Percentiles rank a stretch among this genome's conserved stretches.
These are phyloP conservation scores for Xerus rutilus DNA, from an alignment of 2,797 vertebrate genomes.

Conservation along the genomic window DNA sequence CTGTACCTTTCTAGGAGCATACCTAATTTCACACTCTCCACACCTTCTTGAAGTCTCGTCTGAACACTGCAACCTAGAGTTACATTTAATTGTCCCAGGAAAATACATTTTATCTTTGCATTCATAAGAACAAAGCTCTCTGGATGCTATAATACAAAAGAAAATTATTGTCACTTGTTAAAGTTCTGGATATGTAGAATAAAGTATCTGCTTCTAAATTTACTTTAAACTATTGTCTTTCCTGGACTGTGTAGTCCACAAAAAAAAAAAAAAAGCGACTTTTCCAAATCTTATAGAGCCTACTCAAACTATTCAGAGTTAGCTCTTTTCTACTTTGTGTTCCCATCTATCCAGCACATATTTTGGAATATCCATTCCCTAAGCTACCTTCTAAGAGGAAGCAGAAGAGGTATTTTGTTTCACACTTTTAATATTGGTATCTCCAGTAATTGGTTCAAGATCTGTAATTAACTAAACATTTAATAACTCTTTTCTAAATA, in stretches of 20 bases:
- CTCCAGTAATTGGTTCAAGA: neutral
- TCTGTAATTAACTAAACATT: neutral
- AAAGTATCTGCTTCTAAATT: neutral
- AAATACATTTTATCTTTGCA: neutral
- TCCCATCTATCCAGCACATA: neutral
- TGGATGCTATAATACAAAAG: neutral
- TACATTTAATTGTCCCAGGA: neutral
- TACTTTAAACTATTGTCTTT: neutral
- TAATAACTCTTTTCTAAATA: neutral
- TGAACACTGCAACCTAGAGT: neutral
- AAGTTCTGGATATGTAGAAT: neutral
- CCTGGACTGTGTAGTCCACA: accelerated
- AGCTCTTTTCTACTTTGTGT: neutral
- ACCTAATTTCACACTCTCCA: neutral
- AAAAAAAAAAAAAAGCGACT: neutral
- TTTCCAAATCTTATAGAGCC: neutral
- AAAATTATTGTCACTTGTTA: neutral
- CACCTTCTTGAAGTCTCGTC: neutral
- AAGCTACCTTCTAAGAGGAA: neutral
- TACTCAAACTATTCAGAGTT: neutral
- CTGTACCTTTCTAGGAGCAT: neutral
- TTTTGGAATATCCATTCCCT: neutral
- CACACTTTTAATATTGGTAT: neutral
- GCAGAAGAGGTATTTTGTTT: neutral
- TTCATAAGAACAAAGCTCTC: neutral